These are phyloP conservation scores for Gobionotothen gibberifrons DNA, from an alignment of 2,797 vertebrate genomes.

Conservation along the genomic window DNA sequence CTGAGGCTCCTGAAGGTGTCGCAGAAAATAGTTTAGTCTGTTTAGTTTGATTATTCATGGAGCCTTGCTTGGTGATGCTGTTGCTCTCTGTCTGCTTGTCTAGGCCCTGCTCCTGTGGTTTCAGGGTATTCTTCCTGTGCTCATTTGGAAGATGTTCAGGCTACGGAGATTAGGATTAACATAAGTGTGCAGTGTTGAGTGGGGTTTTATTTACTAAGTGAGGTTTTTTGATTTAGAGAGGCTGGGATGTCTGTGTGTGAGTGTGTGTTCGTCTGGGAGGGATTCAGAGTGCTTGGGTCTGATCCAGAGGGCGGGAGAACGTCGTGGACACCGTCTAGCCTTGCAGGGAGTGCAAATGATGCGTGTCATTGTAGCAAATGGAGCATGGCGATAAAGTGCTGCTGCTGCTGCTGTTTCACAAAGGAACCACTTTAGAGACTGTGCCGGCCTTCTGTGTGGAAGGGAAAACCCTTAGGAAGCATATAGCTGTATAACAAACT, in stretches of 20 bases:
- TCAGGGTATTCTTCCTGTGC: constrained; percentile 11
- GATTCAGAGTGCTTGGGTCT: constrained; percentile 20
- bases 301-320: constrained; percentile 46
- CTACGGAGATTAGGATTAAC: constrained; percentile 42
- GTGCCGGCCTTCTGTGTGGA: constrained; percentile 41
- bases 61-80: constrained; percentile 40
- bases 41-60: constrained; percentile 35
- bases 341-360: constrained; percentile 64
- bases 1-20: constrained; percentile 3
- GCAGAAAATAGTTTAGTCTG: constrained; percentile 36
- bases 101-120: constrained; percentile 19
- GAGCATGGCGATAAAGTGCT: constrained; percentile 72
- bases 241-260: constrained; percentile 4
- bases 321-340: constrained; percentile 40
- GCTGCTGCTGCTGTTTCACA: constrained; percentile 63
- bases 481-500: neutral
- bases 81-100: constrained; percentile 23
- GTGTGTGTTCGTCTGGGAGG: neutral
- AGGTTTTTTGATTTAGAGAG: constrained; percentile 29
- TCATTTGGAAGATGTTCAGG: constrained; percentile 13
- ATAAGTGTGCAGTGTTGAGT: constrained; percentile 8
- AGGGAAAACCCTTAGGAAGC: constrained; percentile 18
- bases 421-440: constrained; percentile 59
- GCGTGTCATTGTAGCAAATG: constrained; percentile 81
- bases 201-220: constrained; percentile 27